Evolutionary conservation across 2,797 vertebrate genomes (phyloP), one percentile per base, ranked within the genome.

Genomic region (Tadarida brasiliensis): DNA sequence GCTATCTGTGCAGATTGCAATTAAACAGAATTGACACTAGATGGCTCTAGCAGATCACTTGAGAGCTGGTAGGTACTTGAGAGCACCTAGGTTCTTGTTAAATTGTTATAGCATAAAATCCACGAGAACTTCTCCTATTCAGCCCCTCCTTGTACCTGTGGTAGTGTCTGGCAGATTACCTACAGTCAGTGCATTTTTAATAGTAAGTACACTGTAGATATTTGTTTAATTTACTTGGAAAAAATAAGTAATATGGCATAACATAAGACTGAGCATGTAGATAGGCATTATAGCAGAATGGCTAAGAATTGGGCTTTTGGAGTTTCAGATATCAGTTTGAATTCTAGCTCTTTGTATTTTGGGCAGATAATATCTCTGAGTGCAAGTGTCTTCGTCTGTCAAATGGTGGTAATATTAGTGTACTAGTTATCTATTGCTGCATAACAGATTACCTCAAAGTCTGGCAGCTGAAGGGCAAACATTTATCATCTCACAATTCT

Each of bases 21-120:
- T 95, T 85, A 74, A 71, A 54, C 28, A 83, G 57, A 85, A 54
- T 56, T 44, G 28, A 57, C 97, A 96, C 94, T 91, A 97, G 97
- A 74, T 94, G 97, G 94, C 92, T 26, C 92, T 96, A 47, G 0
- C 28, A 77, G 88, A 92, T 68, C 82, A 76, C 63, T 77, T 88
- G 59, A 73, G 35, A 76, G 30, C 47, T 73, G 19, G 44, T 87
- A 59, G n/a, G 67, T 77, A 39, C 24, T 84, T 76, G 2, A 20
- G 33, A 86, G 47, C 57, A 63, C 57, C 54, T 49, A 68, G n/a
- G 3, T 44, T 26, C 56, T 57, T 83, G 57, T 82, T 94, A 61
- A 87, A 54, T 92, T n/a, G n/a, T 85, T 91, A 7, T 3, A 17
- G 49, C 80, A 54, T 85, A 68, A 93, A 91, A 67, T 87, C 71